Conservation (phyloP, 2,888 invertebrate genomes). For the Dryomyza anilis region DNA sequence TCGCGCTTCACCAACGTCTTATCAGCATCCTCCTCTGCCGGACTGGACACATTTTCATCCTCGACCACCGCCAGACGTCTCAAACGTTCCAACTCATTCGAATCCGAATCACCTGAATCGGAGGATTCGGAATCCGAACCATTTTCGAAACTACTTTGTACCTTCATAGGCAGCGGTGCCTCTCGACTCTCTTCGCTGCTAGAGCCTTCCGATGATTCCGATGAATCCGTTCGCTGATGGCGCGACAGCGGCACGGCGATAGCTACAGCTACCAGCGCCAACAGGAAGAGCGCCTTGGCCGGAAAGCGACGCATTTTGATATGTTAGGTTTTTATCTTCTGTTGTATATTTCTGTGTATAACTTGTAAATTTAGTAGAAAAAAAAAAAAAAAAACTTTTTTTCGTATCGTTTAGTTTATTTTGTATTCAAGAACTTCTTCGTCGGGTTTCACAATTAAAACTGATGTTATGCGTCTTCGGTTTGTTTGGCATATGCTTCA, state of each 20-base stretch:
- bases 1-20: slow-evolving; percentile 14
- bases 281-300: slow-evolving; percentile 2
- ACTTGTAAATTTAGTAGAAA: too few relatives aligned
- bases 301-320: slow-evolving; percentile 8
- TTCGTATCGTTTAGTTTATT: neutral
- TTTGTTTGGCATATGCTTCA: neutral
- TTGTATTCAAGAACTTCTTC: neutral
- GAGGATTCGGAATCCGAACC: neutral
- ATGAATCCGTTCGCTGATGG: neutral
- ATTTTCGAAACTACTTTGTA: neutral
- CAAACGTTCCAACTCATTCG: neutral
- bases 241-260: neutral
- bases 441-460: slow-evolving; percentile 11
- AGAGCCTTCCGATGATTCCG: neutral
- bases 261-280: neutral
- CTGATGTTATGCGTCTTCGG: slow-evolving; percentile 1
- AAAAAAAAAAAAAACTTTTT: neutral
- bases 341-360: neutral
- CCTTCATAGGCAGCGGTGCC: neutral
- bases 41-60: neutral
- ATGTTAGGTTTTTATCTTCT: neutral
- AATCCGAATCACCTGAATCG: too few relatives aligned
- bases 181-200: too few relatives aligned
- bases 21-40: neutral
- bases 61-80: neutral